Evolutionary conservation across 2,888 invertebrate species (phyloP).

Genomic region (Helobdella robusta): DNA sequence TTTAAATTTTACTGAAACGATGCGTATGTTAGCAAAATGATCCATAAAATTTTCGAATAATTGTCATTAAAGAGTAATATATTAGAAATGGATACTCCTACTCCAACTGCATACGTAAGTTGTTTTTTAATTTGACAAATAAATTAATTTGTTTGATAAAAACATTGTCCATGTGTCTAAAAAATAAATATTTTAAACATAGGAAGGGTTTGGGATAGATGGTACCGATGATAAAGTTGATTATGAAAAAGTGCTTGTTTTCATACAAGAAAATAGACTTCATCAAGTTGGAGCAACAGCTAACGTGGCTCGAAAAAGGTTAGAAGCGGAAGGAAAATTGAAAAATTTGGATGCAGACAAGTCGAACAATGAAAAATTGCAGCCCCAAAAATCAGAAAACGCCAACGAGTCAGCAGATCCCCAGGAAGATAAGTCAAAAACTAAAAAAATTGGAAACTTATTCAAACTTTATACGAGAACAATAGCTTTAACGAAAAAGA

Average conservation of each 20-base stretch:
- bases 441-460: background rate
- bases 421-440: background rate
- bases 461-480: constrained; percentile 11
- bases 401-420: background rate
- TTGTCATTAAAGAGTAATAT: no score
- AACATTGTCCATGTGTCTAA: no score
- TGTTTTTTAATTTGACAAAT: no score
- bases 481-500: constrained; percentile 5
- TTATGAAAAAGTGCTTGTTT: constrained; percentile 19
- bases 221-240: constrained; percentile 22
- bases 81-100: no score
- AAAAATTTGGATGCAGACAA: constrained; percentile 8
- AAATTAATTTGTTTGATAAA: no score
- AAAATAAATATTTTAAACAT: no score
- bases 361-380: background rate
- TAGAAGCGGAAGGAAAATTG: constrained; percentile 17
- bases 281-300: constrained; percentile 23
- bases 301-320: constrained; percentile 3
- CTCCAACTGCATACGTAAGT: no score
- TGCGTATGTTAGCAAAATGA: no score
- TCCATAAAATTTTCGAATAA: no score
- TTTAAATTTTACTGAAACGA: no score
- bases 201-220: constrained; percentile 18
- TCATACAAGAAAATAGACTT: constrained; percentile 23
- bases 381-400: background rate